Percentiles rank a stretch among this genome's conserved stretches.
These are phyloP conservation scores for Antennarius striatus DNA, from an alignment of 2,113 vertebrate genomes.

Conservation along the genomic window DNA sequence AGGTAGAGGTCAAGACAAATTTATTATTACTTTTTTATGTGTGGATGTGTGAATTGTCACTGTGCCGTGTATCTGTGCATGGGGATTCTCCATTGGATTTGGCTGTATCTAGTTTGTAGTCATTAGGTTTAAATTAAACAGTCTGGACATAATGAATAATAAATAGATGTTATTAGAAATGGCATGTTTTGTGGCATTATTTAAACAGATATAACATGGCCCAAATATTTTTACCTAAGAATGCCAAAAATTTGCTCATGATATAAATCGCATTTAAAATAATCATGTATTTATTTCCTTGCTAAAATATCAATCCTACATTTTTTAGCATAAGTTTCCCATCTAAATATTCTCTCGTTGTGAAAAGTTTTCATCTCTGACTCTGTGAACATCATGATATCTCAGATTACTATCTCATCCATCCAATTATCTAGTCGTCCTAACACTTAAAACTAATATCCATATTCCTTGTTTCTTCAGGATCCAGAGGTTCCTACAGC, in stretches of 20 bases:
- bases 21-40: conserved; percentile 28
- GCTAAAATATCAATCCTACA: too few species aligned
- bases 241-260: too few species aligned
- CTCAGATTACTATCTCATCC: neutral
- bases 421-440: neutral
- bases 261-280: too few species aligned
- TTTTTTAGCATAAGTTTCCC: too few species aligned
- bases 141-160: neutral
- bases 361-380: too few species aligned
- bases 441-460: conserved; percentile 1
- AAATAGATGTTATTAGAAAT: too few species aligned
- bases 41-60: conserved; percentile 19
- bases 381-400: neutral
- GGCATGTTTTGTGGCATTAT: too few species aligned
- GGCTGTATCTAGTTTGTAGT: too few species aligned
- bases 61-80: neutral
- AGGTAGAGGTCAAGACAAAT: conserved; percentile 79
- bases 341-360: too few species aligned
- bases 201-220: too few species aligned
- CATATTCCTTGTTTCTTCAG: conserved; percentile 61
- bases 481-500: conserved; percentile 95
- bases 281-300: too few species aligned
- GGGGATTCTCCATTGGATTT: neutral
- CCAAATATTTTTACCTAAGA: too few species aligned
- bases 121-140: neutral